Evolutionary conservation across 2,113 vertebrate genomes (phyloP), one percentile per base, ranked within the genome.

Genomic region (Ranitomeya imitator): DNA sequence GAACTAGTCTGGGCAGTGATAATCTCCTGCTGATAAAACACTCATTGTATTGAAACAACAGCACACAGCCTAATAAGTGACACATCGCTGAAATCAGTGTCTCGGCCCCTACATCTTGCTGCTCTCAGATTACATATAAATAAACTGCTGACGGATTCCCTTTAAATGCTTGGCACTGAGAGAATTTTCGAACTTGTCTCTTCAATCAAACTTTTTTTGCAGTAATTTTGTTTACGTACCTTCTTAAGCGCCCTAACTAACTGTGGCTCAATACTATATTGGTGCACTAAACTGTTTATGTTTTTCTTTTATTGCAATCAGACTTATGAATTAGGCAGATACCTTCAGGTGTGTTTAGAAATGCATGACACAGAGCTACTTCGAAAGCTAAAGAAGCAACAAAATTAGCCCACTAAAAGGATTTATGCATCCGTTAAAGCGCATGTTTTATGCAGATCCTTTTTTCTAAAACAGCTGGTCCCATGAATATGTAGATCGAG

Each of bases 301-400:
- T 7, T 74, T 63, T 86, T 79, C 60, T 16, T 19, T 86, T 67
- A 86, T 79, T 79, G 63, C 54, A 82, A 45, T 82, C 9, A 60
- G 18, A 73, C 31, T 82, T 79, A 60, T 3, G 16, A 88, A 60
- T 82, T 45, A 37, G 26, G 51, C 55, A 79, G 14, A 63, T 79
- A 86, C 85, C 76, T 86, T 51, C 67, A 77, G 85, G 85, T 78
- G 69, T 86, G 79, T 79, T 86, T 86, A 86, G 63, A 86, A 86
- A 86, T 86, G 85, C 63, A 86, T 86, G 85, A 86, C 79, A 61
- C 76, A 61, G 45, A 86, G 52, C 63, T 15, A 18, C 85, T 86
- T 79, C 79, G 76, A 86, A 67, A 79, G 79, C 59, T 79, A 86
- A 78, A 79, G 76, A 79, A 23, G 61, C 74, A 67, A n/a, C 59